These are phyloP conservation scores for Ptiloglossa arizonensis DNA, from an alignment of 1,140 invertebrate species.

Conservation along the genomic window DNA sequence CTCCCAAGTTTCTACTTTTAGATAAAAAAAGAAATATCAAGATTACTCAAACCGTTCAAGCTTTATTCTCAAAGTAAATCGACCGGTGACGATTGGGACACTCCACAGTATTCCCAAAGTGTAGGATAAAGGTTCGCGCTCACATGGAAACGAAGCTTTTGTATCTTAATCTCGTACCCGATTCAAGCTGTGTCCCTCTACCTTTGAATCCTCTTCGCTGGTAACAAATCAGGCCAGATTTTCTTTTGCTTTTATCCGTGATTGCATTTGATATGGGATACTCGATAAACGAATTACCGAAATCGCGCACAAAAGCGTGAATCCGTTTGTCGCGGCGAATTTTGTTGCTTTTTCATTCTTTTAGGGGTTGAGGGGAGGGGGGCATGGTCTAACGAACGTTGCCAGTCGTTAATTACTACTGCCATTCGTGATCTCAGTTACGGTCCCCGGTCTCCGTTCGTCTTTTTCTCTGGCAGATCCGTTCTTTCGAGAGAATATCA, in stretches of 20 bases:
- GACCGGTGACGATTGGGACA: no score
- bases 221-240: background rate
- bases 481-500: constrained; percentile 21
- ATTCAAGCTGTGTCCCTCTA: background rate
- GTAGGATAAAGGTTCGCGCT: background rate
- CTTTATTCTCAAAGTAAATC: no score
- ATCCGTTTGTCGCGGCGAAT: background rate
- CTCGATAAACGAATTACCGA: constrained; percentile 61
- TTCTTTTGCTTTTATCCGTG: background rate
- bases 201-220: background rate
- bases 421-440: constrained; percentile 32
- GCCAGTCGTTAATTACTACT: constrained; percentile 70
- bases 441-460: background rate
- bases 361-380: no score
- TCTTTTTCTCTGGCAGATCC: constrained; percentile 4
- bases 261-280: constrained; percentile 7
- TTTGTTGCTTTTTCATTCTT: constrained; percentile 20
- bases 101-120: no score
- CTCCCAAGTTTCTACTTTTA: no score
- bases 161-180: background rate
- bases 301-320: constrained; percentile 60
- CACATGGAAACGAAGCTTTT: background rate
- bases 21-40: no score
- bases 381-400: constrained; percentile 66
- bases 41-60: no score